Percentiles rank a stretch among this genome's conserved stretches.
phyloP scores from a whole-genome alignment of 1,140 invertebrate genomes.

The Eumaeus atala region DNA sequence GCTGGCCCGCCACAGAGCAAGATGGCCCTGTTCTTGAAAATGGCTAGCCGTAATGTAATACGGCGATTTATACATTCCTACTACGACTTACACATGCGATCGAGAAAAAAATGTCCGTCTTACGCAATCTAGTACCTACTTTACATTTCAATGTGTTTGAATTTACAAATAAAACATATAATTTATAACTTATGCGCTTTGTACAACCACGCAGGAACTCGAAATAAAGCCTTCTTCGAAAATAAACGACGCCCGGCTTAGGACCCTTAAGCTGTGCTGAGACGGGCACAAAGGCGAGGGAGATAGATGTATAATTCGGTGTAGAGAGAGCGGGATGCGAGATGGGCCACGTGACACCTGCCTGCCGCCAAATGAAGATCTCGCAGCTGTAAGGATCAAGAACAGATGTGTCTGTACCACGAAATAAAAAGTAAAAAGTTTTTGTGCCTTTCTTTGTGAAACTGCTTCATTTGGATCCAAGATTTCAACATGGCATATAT shows the following conservation, averaged over 20 bases:
- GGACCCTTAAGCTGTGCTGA: slow-evolving; percentile 34
- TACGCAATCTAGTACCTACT: too few relatives aligned
- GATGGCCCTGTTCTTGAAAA: too few relatives aligned
- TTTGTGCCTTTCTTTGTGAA: slow-evolving; percentile 21
- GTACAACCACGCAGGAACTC: slow-evolving; percentile 48
- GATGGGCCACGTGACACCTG: slow-evolving; percentile 62
- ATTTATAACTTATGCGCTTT: slow-evolving; percentile 1
- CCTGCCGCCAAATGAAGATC: slow-evolving; percentile 71
- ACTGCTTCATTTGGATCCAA: too few relatives aligned
- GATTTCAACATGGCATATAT: too few relatives aligned
- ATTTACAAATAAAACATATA: not conserved
- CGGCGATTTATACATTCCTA: too few relatives aligned
- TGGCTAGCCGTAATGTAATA: too few relatives aligned
- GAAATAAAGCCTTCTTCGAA: slow-evolving; percentile 56
- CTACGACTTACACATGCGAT: too few relatives aligned
- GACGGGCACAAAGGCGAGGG: slow-evolving; percentile 45
- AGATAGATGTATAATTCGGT: slow-evolving; percentile 28
- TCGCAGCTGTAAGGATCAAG: slow-evolving; percentile 60
- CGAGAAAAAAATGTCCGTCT: too few relatives aligned
- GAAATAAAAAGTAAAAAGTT: slow-evolving; percentile 26
- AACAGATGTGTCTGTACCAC: slow-evolving; percentile 44
- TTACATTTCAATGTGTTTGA: too few relatives aligned
- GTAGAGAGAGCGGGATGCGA: slow-evolving; percentile 32
- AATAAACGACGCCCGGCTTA: slow-evolving; percentile 42
- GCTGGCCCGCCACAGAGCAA: too few relatives aligned